A percentile compares a stretch with the other conserved stretches of the same genome.
Conservation (phyloP, 2,888 invertebrate species). For the Synanthedon tipuliformis region DNA sequence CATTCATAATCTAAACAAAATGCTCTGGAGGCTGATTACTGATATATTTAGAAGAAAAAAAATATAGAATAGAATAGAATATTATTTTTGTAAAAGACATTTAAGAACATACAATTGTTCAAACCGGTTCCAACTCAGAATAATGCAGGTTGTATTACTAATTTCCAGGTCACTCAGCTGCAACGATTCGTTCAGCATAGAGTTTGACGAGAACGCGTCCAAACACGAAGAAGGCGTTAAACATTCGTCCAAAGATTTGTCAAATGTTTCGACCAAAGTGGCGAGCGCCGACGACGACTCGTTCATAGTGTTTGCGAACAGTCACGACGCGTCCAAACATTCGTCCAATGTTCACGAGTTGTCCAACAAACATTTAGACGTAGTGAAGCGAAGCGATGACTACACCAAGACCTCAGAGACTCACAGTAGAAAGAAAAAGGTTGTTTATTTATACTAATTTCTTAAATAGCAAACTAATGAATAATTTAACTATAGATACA, state of each 20-base stretch:
- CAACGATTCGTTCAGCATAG: conserved; percentile 58
- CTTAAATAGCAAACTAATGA: too few species aligned
- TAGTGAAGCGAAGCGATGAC: conserved; percentile 37
- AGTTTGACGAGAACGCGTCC: conserved; percentile 46
- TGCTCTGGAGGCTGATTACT: too few species aligned
- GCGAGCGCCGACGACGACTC: conserved; percentile 31
- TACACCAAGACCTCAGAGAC: conserved; percentile 30
- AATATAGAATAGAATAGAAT: too few species aligned
- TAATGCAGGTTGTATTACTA: too few species aligned
- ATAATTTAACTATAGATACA: too few species aligned
- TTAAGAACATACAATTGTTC: too few species aligned
- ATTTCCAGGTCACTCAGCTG: conserved; percentile 49
- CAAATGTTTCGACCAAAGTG: conserved; percentile 9
- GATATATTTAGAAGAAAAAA: too few species aligned
- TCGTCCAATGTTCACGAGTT: conserved; percentile 15
- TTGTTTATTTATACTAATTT: conserved; percentile 6
- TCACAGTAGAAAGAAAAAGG: conserved; percentile 39
- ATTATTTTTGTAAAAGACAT: too few species aligned
- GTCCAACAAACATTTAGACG: conserved; percentile 36
- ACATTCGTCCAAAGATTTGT: conserved; percentile 1
- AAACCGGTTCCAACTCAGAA: too few species aligned
- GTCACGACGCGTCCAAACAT: conserved; percentile 12
- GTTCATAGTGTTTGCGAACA: conserved; percentile 45
- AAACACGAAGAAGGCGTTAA: conserved; percentile 12
- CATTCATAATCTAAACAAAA: too few species aligned